Percentiles rank a stretch among this genome's conserved stretches.
phyloP scores from a whole-genome alignment of 2,888 invertebrate genomes.

The Nebria brevicollis region DNA sequence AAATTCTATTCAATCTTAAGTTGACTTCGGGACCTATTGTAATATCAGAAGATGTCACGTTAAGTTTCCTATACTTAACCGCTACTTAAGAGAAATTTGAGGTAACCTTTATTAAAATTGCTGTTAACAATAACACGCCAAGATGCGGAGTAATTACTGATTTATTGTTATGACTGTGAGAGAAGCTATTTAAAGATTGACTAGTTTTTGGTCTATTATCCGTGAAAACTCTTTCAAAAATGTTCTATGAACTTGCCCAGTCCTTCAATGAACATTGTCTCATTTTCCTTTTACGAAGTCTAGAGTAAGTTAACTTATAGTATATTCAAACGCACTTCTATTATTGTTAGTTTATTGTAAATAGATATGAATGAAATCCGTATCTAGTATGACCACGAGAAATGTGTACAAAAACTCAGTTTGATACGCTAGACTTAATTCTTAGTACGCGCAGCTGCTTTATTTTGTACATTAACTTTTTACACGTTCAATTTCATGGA shows the following conservation, averaged over 20 bases:
- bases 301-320: not conserved
- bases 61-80: conserved; percentile 40
- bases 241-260: conserved; percentile 26
- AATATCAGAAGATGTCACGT: conserved; percentile 36
- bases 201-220: conserved; percentile 37
- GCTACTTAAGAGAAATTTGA: conserved; percentile 44
- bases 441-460: conserved; percentile 27
- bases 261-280: conserved; percentile 38
- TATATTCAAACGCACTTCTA: conserved; percentile 5
- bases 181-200: conserved; percentile 17
- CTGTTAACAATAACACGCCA: conserved; percentile 20
- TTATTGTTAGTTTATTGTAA: conserved; percentile 27
- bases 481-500: conserved; percentile 20
- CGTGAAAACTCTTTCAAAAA: conserved; percentile 37
- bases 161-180: conserved; percentile 44
- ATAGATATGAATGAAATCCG: conserved; percentile 42
- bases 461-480: conserved; percentile 23
- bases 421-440: conserved; percentile 37
- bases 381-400: conserved; percentile 24
- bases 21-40: conserved; percentile 42
- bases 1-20: conserved; percentile 37
- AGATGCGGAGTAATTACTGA: conserved; percentile 47
- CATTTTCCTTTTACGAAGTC: conserved; percentile 14
- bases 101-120: conserved; percentile 25
- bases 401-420: conserved; percentile 27